A percentile compares a stretch with the other conserved stretches of the same genome.
phyloP scores from a whole-genome alignment of 1,140 invertebrate species.

The Mya arenaria region DNA sequence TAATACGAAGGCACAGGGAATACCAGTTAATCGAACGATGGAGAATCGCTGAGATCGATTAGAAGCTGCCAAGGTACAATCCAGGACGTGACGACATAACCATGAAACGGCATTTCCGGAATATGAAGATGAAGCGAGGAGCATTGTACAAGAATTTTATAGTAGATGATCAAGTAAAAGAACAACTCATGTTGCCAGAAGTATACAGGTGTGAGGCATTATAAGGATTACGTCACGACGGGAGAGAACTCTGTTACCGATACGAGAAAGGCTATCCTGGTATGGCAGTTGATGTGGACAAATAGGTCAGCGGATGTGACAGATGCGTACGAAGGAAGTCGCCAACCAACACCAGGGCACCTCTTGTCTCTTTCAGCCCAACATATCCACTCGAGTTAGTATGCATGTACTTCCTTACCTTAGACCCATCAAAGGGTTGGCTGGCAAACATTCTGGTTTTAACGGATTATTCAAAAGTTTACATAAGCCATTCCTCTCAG shows the following conservation, averaged over 20 bases:
- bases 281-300: neutral
- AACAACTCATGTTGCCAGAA: conserved; percentile 18
- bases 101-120: neutral
- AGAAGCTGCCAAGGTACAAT: too few species aligned
- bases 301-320: neutral
- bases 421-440: neutral
- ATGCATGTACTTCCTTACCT: conserved; percentile 3
- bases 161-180: neutral
- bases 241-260: neutral
- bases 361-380: neutral
- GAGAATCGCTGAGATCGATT: too few species aligned
- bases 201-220: neutral
- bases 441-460: conserved; percentile 41
- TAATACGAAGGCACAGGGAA: too few species aligned
- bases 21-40: too few species aligned
- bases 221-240: conserved; percentile 15
- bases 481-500: too few species aligned
- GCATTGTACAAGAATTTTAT: conserved; percentile 13
- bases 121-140: conserved; percentile 21
- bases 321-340: conserved; percentile 5
- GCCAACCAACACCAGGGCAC: neutral
- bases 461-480: conserved; percentile 51
- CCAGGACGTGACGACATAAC: too few species aligned
- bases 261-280: neutral
- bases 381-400: conserved; percentile 42